Evolutionary conservation across 2,113 vertebrate species (phyloP).

Genomic region (Anguilla rostrata): DNA sequence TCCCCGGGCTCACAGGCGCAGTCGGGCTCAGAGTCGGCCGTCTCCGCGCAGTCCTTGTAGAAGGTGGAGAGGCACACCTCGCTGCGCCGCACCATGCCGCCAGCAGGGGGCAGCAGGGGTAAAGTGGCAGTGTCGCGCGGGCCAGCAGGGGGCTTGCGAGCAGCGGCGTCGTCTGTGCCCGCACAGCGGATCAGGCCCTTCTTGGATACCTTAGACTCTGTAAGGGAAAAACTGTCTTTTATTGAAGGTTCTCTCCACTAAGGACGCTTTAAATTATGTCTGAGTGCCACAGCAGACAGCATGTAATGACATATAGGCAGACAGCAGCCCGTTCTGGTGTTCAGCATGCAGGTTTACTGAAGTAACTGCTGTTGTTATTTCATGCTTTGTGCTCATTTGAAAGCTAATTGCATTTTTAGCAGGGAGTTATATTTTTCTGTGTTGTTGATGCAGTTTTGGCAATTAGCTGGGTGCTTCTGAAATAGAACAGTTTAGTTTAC

Average conservation of each 20-base stretch:
- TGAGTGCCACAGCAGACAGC: too few species aligned
- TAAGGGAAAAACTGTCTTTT: neutral
- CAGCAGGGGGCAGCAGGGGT: conserved; percentile 40
- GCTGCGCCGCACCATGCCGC: conserved; percentile 56
- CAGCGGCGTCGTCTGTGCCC: conserved; percentile 28
- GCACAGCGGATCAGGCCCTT: conserved; percentile 29
- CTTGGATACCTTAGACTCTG: conserved; percentile 48
- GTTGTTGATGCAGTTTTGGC: too few species aligned
- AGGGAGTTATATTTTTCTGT: too few species aligned
- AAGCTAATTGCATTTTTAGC: too few species aligned
- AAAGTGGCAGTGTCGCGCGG: conserved; percentile 37
- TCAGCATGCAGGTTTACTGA: too few species aligned
- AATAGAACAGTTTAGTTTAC: too few species aligned
- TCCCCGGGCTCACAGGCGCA: conserved; percentile 44
- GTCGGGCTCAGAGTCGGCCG: conserved; percentile 39
- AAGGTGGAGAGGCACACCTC: conserved; percentile 72
- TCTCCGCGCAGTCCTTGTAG: conserved; percentile 63
- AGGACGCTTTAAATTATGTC: too few species aligned
- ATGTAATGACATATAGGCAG: too few species aligned
- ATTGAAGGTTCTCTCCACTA: neutral
- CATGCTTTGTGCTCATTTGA: too few species aligned
- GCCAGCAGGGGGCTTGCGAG: conserved; percentile 59
- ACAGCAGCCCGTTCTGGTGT: too few species aligned
- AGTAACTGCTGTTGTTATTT: too few species aligned
- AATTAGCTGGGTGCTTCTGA: too few species aligned